Percentiles rank a stretch among this genome's conserved stretches.
These are phyloP conservation scores for Neoitamus cyanurus DNA, from an alignment of 2,888 invertebrate genomes.

Conservation along the genomic window DNA sequence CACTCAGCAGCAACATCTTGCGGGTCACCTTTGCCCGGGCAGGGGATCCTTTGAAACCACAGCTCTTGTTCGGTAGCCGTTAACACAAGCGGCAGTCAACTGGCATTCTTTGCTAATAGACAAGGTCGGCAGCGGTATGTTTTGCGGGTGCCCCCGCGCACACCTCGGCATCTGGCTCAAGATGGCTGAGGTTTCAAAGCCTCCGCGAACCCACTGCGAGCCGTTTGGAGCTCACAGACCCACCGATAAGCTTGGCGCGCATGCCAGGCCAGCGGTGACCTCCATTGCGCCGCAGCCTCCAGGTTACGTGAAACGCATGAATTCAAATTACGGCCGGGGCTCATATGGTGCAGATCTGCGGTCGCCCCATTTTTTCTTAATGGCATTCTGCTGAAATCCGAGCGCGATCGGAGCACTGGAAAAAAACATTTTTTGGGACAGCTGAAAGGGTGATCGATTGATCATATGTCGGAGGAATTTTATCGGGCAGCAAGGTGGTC, in stretches of 20 bases:
- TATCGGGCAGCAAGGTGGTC: conserved; percentile 19
- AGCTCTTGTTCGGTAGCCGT: background rate
- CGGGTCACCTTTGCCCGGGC: background rate
- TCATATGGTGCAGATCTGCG: conserved; percentile 28
- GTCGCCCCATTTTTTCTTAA: conserved; percentile 35
- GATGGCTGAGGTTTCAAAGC: conserved; percentile 10
- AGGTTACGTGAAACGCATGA: conserved; percentile 25
- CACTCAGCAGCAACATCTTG: background rate
- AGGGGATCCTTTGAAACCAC: conserved; percentile 1
- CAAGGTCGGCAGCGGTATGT: conserved; percentile 4
- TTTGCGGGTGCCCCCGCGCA: background rate
- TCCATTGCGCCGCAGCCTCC: background rate
- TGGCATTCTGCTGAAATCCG: background rate
- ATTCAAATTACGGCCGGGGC: conserved; percentile 22
- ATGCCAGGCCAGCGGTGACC: conserved; percentile 11
- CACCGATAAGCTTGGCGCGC: background rate
- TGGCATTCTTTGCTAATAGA: conserved; percentile 1
- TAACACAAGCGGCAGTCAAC: background rate
- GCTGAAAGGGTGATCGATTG: conserved; percentile 38
- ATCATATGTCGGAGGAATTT: conserved; percentile 35
- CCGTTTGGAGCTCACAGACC: background rate
- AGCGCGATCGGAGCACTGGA: background rate
- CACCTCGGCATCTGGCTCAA: background rate
- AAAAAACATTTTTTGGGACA: conserved; percentile 16
- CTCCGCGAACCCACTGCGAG: background rate